phyloP scores from a whole-genome alignment of 2,888 invertebrate genomes.

The Cylindroiulus punctatus region DNA sequence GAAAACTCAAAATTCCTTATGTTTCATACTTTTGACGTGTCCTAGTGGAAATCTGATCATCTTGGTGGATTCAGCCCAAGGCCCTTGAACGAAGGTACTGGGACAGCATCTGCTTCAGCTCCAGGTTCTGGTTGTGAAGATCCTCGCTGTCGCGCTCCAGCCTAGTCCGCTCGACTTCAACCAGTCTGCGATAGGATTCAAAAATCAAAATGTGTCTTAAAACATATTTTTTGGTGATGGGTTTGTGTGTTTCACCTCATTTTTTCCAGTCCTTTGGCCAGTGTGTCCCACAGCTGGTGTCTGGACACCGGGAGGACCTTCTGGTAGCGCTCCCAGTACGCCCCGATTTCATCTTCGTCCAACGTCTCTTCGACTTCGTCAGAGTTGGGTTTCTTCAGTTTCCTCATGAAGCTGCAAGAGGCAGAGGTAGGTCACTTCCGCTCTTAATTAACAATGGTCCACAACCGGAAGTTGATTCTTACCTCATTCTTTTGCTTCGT shows the following conservation, averaged over 20 bases:
- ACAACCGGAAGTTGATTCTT: background rate
- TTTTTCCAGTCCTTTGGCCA: slow-evolving; percentile 36
- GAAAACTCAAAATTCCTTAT: no score
- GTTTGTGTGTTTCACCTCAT: background rate
- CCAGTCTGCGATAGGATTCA: background rate
- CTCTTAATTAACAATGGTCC: no score
- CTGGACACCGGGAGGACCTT: background rate
- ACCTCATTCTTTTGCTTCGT: background rate
- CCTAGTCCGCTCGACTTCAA: background rate
- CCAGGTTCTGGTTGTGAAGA: background rate
- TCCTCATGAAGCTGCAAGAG: background rate
- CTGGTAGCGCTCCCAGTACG: slow-evolving; percentile 24
- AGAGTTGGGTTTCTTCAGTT: background rate
- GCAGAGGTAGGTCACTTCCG: no score
- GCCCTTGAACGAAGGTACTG: slow-evolving; percentile 44
- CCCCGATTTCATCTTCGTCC: background rate
- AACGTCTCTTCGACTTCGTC: background rate
- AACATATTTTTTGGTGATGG: background rate
- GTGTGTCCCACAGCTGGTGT: slow-evolving; percentile 1
- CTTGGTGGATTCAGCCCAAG: no score
- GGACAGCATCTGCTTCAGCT: background rate
- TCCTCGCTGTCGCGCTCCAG: background rate
- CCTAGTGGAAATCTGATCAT: no score
- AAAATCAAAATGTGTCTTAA: background rate
- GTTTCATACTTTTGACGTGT: no score